Conservation (phyloP, 1,140 invertebrate species). For the Formica exsecta region DNA sequence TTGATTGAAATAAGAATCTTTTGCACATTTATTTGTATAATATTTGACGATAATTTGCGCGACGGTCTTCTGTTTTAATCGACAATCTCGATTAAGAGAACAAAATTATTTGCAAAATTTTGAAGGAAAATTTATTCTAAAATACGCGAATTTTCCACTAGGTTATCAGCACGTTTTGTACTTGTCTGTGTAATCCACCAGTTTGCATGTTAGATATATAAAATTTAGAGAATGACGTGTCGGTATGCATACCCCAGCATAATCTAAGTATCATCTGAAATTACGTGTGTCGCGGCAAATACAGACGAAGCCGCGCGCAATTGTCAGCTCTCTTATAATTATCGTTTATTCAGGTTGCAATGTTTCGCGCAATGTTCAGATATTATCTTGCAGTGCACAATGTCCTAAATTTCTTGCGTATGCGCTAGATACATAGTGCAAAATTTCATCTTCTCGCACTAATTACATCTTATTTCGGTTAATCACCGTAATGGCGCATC, state of each 20-base stretch:
- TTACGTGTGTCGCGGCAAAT: constrained; percentile 10
- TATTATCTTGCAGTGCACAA: constrained; percentile 19
- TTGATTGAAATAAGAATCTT: constrained; percentile 14
- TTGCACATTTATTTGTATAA: neutral
- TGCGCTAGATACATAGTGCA: neutral
- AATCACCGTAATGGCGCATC: neutral
- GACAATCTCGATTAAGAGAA: neutral
- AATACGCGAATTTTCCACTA: constrained; percentile 32
- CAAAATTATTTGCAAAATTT: neutral
- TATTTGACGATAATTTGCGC: constrained; percentile 30
- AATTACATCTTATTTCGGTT: constrained; percentile 6
- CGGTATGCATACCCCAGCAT: neutral
- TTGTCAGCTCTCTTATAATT: constrained; percentile 43
- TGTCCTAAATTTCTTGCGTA: neutral
- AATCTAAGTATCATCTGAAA: constrained; percentile 26
- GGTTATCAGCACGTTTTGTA: constrained; percentile 9
- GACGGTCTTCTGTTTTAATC: neutral
- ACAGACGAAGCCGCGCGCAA: constrained; percentile 1
- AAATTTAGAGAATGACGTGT: constrained; percentile 27
- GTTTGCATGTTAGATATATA: constrained; percentile 5
- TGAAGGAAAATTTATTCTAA: constrained; percentile 26
- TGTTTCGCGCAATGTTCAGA: neutral
- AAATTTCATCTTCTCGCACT: neutral
- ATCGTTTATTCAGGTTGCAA: constrained; percentile 36
- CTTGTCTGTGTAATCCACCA: constrained; percentile 9